A percentile compares a stretch with the other conserved stretches of the same genome.
These are phyloP conservation scores for Nasonovia ribisnigri DNA, from an alignment of 2,888 invertebrate genomes.

Conservation along the genomic window DNA sequence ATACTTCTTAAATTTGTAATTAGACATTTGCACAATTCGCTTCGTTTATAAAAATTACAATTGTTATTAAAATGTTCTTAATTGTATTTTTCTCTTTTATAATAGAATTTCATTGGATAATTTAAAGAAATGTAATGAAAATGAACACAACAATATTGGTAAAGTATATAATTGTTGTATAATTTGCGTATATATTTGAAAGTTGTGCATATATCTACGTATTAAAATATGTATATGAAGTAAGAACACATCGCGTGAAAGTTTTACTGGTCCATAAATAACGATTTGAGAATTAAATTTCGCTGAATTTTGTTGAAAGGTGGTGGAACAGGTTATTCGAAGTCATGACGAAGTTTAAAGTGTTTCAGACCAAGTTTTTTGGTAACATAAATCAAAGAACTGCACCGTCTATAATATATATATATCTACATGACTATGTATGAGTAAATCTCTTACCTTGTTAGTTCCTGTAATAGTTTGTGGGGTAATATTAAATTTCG, in stretches of 20 bases:
- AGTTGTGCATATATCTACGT: background rate
- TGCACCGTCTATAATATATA: background rate
- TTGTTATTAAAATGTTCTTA: background rate
- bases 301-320: background rate
- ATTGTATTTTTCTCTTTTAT: background rate
- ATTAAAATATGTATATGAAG: background rate
- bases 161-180: background rate
- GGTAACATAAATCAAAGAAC: conserved; percentile 8
- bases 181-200: background rate
- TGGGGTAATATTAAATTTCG: background rate
- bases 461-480: background rate
- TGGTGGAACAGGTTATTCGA: background rate
- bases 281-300: conserved; percentile 24
- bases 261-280: conserved; percentile 12
- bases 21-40: background rate
- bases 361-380: conserved; percentile 32
- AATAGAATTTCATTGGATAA: background rate
- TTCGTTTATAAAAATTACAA: background rate
- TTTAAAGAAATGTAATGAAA: background rate
- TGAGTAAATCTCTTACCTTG: background rate
- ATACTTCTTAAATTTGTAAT: background rate
- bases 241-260: background rate
- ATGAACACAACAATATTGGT: background rate
- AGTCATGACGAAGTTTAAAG: background rate
- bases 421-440: background rate